Evolutionary conservation across 2,113 vertebrate genomes (phyloP).

Genomic region (Todiramphus chloris): DNA sequence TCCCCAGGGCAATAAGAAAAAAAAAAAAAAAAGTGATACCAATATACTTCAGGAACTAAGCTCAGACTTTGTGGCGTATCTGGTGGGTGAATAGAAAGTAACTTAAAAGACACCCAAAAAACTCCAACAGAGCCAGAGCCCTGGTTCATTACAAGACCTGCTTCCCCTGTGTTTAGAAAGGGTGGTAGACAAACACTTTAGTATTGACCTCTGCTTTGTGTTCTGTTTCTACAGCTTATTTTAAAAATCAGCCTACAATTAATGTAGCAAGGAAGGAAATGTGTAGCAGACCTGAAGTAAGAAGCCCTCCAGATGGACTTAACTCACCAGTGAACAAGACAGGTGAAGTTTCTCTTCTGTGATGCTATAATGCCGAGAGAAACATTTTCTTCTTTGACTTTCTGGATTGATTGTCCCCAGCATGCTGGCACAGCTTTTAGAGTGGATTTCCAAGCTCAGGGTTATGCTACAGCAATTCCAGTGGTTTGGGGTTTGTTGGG

Average conservation of each 20-base stretch:
- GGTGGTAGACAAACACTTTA: not conserved
- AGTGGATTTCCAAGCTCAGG: not conserved
- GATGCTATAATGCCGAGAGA: not conserved
- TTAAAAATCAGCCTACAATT: not conserved
- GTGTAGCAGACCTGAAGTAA: not conserved
- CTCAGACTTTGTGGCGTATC: not conserved
- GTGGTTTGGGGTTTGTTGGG: not conserved
- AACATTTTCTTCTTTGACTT: not conserved
- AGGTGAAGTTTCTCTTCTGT: not conserved
- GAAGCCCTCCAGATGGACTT: not conserved
- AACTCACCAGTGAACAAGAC: not conserved
- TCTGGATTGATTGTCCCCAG: not conserved
- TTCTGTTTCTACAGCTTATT: not conserved
- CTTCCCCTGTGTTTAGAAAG: not conserved
- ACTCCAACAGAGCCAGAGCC: not conserved
- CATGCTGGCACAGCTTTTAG: not conserved
- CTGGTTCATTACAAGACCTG: accelerated
- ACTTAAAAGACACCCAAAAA: not conserved
- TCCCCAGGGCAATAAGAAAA: not conserved
- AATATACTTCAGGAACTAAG: not conserved
- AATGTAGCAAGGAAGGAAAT: not conserved
- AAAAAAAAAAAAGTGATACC: not conserved
- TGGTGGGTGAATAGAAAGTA: not conserved
- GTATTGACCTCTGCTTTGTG: not conserved
- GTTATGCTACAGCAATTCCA: not conserved